Conservation (phyloP, 64 coral and sea anemone species). For the Montipora capricornis region DNA sequence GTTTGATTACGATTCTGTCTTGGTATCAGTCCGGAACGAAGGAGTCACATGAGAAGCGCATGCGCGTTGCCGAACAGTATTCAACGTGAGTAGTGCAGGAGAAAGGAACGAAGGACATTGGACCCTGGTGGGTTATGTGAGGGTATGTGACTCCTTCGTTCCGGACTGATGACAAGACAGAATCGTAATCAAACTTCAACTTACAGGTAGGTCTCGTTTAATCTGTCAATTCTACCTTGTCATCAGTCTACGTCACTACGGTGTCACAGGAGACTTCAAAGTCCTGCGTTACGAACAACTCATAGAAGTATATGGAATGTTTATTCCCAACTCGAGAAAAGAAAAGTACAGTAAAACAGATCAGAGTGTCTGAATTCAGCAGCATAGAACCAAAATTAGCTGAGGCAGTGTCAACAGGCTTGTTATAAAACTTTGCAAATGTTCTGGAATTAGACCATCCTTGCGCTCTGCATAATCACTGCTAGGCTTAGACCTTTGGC, state of each 20-base stretch:
- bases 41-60: constrained; percentile 80
- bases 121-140: too few relatives aligned
- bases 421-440: too few relatives aligned
- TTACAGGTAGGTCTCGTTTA: constrained; percentile 40
- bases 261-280: neutral
- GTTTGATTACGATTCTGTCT: constrained; percentile 53
- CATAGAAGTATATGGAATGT: neutral
- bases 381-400: too few relatives aligned
- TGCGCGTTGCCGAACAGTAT: constrained; percentile 54
- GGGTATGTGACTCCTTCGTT: constrained; percentile 76
- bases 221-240: neutral
- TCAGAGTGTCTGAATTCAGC: neutral
- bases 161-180: constrained; percentile 74
- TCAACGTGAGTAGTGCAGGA: constrained; percentile 44
- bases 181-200: constrained; percentile 67
- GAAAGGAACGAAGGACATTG: too few relatives aligned
- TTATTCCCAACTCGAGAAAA: neutral
- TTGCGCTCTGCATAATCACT: too few relatives aligned
- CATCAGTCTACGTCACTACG: neutral
- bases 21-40: constrained; percentile 82
- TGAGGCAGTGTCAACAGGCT: too few relatives aligned
- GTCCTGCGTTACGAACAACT: neutral
- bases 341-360: neutral
- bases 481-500: too few relatives aligned
- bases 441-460: too few relatives aligned